Evolutionary conservation across 2,113 vertebrate species (phyloP), one percentile per base, ranked within the genome.

Genomic region (Varanus salvator): DNA sequence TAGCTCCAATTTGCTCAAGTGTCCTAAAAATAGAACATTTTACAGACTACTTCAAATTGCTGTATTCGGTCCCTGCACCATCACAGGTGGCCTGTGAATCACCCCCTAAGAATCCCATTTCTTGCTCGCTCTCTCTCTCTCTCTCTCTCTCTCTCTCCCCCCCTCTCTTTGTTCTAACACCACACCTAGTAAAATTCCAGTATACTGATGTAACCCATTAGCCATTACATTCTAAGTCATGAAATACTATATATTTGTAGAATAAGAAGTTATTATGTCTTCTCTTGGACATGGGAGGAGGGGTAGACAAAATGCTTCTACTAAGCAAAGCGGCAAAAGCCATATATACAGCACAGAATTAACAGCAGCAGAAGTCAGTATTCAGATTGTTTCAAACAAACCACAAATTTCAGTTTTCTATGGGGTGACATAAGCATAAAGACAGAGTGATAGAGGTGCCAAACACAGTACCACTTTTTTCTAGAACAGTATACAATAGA

Each of bases 121-220:
- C 84, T 85, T 91, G 80, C 76, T 94, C 85, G 87, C 85, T 93
- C 88, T 60, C 44, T 31, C 48, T 52, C 48, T 17, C 38, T 3
- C 38, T 44, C 7, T 25, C 27, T 75, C 76, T 94, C 85, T 89
- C 85, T 93, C 88, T 60, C 44, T 31, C 48, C 27, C 48, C 6
- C 38, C 38, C 38, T 44, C 7, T 25, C 27, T 75, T 92, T 88
- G 14, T 69, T 77, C 91, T 93, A 68, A 15, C 21, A 84, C 72
- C 81, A 84, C 21, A 89, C 86, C 90, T 86, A 95, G 92, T 78
- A 60, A 90, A 86, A 93, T 21, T 44, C 64, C 88, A 93, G 14
- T 0, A 60, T 52, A 93, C 29, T 88, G 94, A 89, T 66, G 75
- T 80, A 31, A 52, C 54, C 89, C 66, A 88, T 75, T 50, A 50